Evolutionary conservation across 92 coral and sea anemone species (phyloP).

Genomic region (Porites cylindrica): DNA sequence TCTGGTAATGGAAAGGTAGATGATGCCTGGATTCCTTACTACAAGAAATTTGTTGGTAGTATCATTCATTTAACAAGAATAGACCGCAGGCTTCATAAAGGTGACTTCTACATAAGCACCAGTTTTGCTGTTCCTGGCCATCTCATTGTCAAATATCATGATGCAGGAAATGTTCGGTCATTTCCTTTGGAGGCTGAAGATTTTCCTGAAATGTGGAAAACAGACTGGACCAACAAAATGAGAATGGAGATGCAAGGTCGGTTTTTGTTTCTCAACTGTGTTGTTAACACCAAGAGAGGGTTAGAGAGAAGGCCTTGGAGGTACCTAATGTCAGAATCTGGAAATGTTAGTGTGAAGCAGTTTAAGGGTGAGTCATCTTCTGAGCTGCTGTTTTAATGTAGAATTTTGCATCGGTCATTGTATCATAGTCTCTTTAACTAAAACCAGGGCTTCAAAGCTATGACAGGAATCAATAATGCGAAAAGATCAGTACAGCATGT

Average conservation of each 20-base stretch:
- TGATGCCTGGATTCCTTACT: conserved; percentile 93
- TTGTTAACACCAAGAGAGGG: conserved; percentile 80
- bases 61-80: conserved; percentile 82
- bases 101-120: conserved; percentile 90
- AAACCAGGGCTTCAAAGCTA: too few species aligned
- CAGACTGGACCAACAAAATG: conserved; percentile 87
- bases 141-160: conserved; percentile 84
- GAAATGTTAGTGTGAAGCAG: conserved; percentile 83
- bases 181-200: conserved; percentile 87
- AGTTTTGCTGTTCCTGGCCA: conserved; percentile 94
- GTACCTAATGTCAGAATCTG: conserved; percentile 88
- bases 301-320: conserved; percentile 98
- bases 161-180: conserved; percentile 83
- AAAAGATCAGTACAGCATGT: too few species aligned
- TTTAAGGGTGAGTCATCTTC: conserved; percentile 63
- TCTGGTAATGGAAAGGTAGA: conserved; percentile 81
- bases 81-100: conserved; percentile 84
- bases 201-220: conserved; percentile 81
- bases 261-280: conserved; percentile 92
- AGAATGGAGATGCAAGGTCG: conserved; percentile 88
- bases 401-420: too few species aligned
- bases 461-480: too few species aligned
- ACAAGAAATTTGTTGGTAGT: conserved; percentile 90
- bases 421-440: too few species aligned
- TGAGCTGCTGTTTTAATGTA: too few species aligned